Evolutionary conservation across 2,797 vertebrate species (phyloP), one percentile per base, ranked within the genome.

Genomic region (Thaleichthys pacificus): DNA sequence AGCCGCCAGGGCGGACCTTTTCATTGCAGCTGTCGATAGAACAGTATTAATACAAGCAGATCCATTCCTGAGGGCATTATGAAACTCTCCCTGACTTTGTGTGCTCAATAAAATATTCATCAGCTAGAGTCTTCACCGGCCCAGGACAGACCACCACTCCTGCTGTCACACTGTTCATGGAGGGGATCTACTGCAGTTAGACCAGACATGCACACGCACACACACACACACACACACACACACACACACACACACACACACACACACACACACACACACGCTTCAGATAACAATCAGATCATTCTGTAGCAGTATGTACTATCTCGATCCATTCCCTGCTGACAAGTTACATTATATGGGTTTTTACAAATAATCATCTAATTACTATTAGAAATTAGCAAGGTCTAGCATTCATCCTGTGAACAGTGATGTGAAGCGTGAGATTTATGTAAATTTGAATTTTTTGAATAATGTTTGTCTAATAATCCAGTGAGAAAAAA

Each of bases 61-160:
- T 80, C 91, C 87, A 91, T 84, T 85, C 88, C 66, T 78, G 22
- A 26, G 85, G 86, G 87, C 82, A 84, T 90, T 81, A 65, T 90
- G 92, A 93, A 92, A 93, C 81, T 73, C 67, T n/a, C 32, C 84
- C 84, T 74, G 70, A 85, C 87, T 89, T 88, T 87, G 87, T 92
- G 76, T 89, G 91, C 88, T 89, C 89, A 79, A 91, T 92, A 78
- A 85, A 89, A 87, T 78, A 93, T 91, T 88, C 85, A 93, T 92
- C 85, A 91, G 87, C 67, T 38, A 74, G 77, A 89, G 80, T 82
- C 75, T 86, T 88, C 90, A 80, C 77, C 84, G 68, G 71, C 84
- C 73, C 70, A 79, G 76, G 72, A 69, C 28, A 81, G 85, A 77
- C 86, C 82, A 71, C 83, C 6, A 15, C 54, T 63, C 42, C 69